Evolutionary conservation across 2,888 invertebrate species (phyloP).

Genomic region (Temnothorax ravouxi): DNA sequence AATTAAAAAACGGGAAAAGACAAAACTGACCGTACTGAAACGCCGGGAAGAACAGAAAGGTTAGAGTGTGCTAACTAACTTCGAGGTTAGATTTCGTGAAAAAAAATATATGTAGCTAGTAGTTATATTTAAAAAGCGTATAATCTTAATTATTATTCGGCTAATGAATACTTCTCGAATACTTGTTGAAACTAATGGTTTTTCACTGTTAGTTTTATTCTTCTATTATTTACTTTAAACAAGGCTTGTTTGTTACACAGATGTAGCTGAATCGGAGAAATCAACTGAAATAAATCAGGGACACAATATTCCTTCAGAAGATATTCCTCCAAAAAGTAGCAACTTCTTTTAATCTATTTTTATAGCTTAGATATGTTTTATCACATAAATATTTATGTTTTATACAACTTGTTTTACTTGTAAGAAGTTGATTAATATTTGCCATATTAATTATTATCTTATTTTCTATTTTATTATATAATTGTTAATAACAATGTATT

Average conservation of each 20-base stretch:
- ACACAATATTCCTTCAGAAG: too few relatives aligned
- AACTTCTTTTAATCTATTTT: conserved; percentile 4
- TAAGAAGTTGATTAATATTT: neutral
- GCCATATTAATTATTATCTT: neutral
- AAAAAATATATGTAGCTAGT: neutral
- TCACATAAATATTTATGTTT: neutral
- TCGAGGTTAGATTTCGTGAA: conserved; percentile 24
- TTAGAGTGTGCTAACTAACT: conserved; percentile 60
- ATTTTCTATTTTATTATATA: conserved; percentile 7
- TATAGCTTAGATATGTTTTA: neutral
- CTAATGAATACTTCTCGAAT: neutral
- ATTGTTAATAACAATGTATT: neutral
- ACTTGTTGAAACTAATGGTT: neutral
- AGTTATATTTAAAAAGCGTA: neutral
- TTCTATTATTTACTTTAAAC: neutral
- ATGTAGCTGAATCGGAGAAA: neutral
- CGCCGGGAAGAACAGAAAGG: conserved; percentile 87
- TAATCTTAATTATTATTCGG: neutral
- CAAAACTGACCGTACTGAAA: conserved; percentile 89
- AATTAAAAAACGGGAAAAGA: conserved; percentile 92
- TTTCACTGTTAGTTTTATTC: neutral
- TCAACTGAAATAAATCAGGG: too few relatives aligned
- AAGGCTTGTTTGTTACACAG: neutral
- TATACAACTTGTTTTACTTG: neutral
- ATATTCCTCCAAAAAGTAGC: neutral